Evolutionary conservation across 2,797 vertebrate genomes (phyloP), one percentile per base, ranked within the genome.

Genomic region (Anas acuta): DNA sequence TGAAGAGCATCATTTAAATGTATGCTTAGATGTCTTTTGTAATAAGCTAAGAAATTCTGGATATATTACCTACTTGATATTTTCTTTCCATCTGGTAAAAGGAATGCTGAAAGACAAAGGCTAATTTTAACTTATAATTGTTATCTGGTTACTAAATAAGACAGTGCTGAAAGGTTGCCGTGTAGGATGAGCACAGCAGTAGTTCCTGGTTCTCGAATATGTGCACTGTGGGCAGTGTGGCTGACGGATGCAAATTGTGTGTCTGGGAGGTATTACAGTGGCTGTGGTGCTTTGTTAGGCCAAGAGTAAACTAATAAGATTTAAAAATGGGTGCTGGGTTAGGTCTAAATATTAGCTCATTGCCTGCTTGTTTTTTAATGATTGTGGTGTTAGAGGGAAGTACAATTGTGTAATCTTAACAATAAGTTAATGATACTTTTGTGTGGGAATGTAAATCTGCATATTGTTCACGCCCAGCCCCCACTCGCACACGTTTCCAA

Each of bases 351-450:
- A 18, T 0, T 1, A 77, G 32, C 32, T 74, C 11, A 4, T 22
- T 28, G 20, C 35, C 26, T 64, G 51, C 30, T n/a, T 18, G 19
- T 1, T 37, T 39, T 60, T 35, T 32, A 43, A 71, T 66, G 62
- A 49, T 82, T 51, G 49, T 23, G 8, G 19, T 1, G 9, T 43
- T 65, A 49, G 16, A 71, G 67, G 45, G 56, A 80, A 85, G 33
- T 41, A 67, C 7, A 15, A 32, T n/a, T 72, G 64, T 28, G 43
- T 56, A 33, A 58, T 35, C 33, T 47, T 64, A 60, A 51, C 51
- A 88, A 23, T n/a, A 69, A 84, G 39, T 47, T 93, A 61, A 61
- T 56, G 90, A 51, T 56, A 37, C 74, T 84, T 82, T 22, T 54
- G 56, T 58, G 78, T 61, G 86, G 84, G 33, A 69, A 70, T 39